phyloP scores from a whole-genome alignment of 37 sponge, comb jelly and placozoan species.

The Mnemiopsis leidyi region DNA sequence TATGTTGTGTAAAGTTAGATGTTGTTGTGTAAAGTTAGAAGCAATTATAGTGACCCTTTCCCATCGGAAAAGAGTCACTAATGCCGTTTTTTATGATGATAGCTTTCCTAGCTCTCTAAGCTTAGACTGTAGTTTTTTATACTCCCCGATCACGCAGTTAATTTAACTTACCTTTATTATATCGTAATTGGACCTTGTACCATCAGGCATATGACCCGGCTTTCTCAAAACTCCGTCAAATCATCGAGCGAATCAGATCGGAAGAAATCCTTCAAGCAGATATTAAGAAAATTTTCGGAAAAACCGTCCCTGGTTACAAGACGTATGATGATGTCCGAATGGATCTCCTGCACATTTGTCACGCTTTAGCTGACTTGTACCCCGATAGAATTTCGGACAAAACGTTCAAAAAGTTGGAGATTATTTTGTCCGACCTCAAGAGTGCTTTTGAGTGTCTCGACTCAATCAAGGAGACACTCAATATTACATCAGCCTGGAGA shows the following conservation, averaged over 20 bases:
- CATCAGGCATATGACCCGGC: background rate
- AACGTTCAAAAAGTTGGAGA: slow-evolving; percentile 9
- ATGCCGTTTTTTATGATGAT: too few species aligned
- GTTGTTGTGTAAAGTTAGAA: too few species aligned
- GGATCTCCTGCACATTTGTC: background rate
- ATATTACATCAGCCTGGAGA: background rate
- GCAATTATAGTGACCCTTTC: too few species aligned
- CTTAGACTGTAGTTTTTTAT: too few species aligned
- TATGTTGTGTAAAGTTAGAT: too few species aligned
- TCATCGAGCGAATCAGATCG: background rate
- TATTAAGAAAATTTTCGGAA: background rate
- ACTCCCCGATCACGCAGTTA: too few species aligned
- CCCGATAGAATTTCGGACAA: background rate
- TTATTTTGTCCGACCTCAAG: background rate
- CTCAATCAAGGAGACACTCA: background rate
- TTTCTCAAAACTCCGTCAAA: background rate
- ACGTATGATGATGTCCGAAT: background rate
- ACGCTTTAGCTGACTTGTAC: background rate
- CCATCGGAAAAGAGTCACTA: too few species aligned
- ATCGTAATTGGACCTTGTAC: too few species aligned
- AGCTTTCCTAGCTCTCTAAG: too few species aligned
- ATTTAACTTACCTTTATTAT: too few species aligned
- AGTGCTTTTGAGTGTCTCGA: slow-evolving; percentile 7
- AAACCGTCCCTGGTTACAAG: background rate
- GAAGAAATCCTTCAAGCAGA: background rate